Percentiles rank a stretch among this genome's conserved stretches.
Evolutionary conservation across 2,113 vertebrate species (phyloP).

Genomic region (Centropus unirufus): DNA sequence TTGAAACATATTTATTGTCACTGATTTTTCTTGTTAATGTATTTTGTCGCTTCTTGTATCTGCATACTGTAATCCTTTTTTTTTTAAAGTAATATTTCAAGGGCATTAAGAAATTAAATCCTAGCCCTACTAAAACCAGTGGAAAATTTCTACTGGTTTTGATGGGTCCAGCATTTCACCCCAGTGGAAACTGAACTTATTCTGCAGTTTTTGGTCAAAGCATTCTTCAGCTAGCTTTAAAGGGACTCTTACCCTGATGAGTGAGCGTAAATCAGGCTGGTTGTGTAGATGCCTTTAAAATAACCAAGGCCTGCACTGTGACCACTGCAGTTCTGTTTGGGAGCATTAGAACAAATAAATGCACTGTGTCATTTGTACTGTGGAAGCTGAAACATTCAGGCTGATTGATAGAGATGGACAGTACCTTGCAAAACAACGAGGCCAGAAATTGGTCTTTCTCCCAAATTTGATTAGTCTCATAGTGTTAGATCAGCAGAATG

Average conservation of each 20-base stretch:
- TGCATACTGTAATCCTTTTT: background rate
- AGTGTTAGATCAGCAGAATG: background rate
- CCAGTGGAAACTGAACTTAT: background rate
- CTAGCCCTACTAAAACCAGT: background rate
- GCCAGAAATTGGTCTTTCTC: background rate
- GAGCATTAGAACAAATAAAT: background rate
- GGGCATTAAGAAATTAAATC: background rate
- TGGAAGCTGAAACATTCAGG: background rate
- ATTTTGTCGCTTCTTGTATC: background rate
- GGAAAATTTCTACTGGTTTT: background rate
- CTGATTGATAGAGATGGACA: conserved; percentile 8
- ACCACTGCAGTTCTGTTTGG: background rate
- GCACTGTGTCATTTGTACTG: background rate
- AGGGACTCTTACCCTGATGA: background rate
- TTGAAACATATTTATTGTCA: background rate
- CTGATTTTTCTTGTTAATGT: background rate
- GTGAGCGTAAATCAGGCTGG: background rate
- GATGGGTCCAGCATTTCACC: background rate
- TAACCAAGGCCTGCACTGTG: background rate
- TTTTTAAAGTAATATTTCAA: background rate
- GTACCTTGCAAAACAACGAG: background rate
- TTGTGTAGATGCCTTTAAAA: background rate
- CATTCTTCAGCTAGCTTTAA: background rate
- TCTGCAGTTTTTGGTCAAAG: background rate
- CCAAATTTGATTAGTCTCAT: background rate